A percentile compares a stretch with the other conserved stretches of the same genome.
These are phyloP conservation scores for Mormyrops attenuatus DNA, from an alignment of 2,797 vertebrate species.

Conservation along the genomic window DNA sequence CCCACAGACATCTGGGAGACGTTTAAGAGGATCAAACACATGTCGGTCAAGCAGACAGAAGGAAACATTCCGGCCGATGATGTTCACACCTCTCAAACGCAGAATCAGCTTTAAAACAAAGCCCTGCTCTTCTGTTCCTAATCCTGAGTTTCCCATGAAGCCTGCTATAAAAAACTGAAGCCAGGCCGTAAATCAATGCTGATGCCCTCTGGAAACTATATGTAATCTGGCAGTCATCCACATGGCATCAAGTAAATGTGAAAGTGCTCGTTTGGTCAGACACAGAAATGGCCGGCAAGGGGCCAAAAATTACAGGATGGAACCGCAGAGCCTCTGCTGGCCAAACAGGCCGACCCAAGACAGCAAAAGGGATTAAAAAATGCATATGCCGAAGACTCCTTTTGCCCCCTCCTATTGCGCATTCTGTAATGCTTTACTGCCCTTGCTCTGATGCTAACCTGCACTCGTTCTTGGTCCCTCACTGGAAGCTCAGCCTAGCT, in stretches of 20 bases:
- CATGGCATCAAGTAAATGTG: neutral
- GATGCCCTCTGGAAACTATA: neutral
- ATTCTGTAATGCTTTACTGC: neutral
- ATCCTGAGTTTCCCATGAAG: neutral
- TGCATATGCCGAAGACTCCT: neutral
- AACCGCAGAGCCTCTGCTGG: neutral
- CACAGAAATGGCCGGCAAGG: neutral
- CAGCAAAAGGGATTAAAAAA: neutral
- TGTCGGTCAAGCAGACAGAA: neutral
- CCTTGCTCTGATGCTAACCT: neutral
- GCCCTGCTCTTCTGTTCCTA: neutral
- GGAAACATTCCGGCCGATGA: too few species aligned
- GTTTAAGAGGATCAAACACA: neutral
- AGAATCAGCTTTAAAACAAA: neutral
- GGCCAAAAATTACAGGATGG: neutral
- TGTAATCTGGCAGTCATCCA: neutral
- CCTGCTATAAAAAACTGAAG: neutral
- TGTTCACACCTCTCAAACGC: neutral
- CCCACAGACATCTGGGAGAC: slow-evolving; percentile 26
- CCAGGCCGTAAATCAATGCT: neutral
- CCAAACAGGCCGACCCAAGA: neutral
- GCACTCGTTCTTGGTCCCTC: neutral
- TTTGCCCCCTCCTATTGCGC: neutral
- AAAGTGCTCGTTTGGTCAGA: neutral
- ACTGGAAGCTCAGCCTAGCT: neutral